Percentiles rank a stretch among this genome's conserved stretches.
Conservation (phyloP, 2,113 vertebrate species). For the Epinephelus cyanopodus region DNA sequence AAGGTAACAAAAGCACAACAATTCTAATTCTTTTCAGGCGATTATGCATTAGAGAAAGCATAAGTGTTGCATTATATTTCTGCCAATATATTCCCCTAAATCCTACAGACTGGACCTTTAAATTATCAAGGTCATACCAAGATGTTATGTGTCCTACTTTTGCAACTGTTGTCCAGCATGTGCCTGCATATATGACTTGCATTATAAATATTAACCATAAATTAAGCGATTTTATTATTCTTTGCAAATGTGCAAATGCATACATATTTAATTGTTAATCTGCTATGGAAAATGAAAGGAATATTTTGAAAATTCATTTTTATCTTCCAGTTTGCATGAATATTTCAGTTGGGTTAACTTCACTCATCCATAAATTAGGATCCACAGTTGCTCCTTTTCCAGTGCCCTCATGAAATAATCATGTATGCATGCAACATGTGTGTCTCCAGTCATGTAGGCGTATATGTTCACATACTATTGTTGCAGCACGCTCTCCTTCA, state of each 20-base stretch:
- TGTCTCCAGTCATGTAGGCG: slow-evolving; percentile 1
- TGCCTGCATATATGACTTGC: background rate
- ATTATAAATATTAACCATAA: background rate
- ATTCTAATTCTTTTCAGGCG: too few species aligned
- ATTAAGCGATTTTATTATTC: slow-evolving; percentile 30
- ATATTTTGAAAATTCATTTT: slow-evolving; percentile 35
- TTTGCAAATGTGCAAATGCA: slow-evolving; percentile 16
- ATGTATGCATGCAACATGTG: slow-evolving; percentile 52
- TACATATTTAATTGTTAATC: slow-evolving; percentile 32
- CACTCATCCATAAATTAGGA: slow-evolving; percentile 58
- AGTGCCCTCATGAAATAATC: slow-evolving; percentile 46
- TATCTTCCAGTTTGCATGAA: slow-evolving; percentile 41
- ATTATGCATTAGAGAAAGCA: too few species aligned
- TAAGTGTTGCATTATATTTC: too few species aligned
- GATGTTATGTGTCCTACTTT: background rate
- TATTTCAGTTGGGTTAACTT: slow-evolving; percentile 58
- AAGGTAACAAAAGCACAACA: too few species aligned
- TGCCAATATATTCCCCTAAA: too few species aligned
- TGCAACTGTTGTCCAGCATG: background rate
- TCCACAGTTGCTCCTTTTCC: slow-evolving; percentile 34
- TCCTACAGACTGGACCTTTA: background rate
- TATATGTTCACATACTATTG: slow-evolving; percentile 11
- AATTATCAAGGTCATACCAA: background rate
- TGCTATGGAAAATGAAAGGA: slow-evolving; percentile 29
- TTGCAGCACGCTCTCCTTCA: slow-evolving; percentile 18